Evolutionary conservation across 2,113 vertebrate genomes (phyloP), one percentile per base, ranked within the genome.

Genomic region (Syrrhaptes paradoxus): DNA sequence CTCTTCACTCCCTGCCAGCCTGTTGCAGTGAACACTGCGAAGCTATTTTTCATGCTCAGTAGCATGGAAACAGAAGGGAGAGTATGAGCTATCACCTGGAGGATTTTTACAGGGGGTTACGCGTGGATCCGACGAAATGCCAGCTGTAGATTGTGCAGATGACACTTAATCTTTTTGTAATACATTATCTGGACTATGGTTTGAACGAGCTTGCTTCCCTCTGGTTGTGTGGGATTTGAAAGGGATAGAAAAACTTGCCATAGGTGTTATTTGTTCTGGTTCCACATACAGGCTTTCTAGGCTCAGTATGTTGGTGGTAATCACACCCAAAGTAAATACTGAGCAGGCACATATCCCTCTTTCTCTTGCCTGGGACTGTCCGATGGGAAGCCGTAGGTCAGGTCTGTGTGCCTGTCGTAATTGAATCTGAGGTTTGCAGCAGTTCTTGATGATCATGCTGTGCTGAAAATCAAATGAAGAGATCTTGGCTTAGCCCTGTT

Each of bases 331-430:
- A 75, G 10, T 13, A 25, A 74, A 36, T 9, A 4, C 8, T 45
- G 26, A 32, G 20, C 3, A 2, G 21, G 14, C 16, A 0, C 16
- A 0, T 45, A 6, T 9, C 43, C 22, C 49, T 66, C 31, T 54
- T 31, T 21, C 43, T 36, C 25, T 80, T 51, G 28, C 67, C 51
- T 46, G 61, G 20, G 4, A 12, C 46, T 70, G 19, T 6, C 58
- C 51, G 16, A 49, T 46, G 43, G 32, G 26, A 78, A 43, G 32
- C 15, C 3, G 0, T 10, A 2, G 9, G 8, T 31, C 25, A 43
- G 45, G 12, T n/a, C 17, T 8, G 13, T 19, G 75, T 84, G 36
- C 38, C 29, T 28, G 3, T 15, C 49, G 11, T 49, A 45, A 8
- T 24, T 29, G 55, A n/a, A 38, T 26, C 48, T 58, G 31, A 75